These are phyloP conservation scores for Aphelinus atriplicis DNA, from an alignment of 1,140 invertebrate genomes.

Conservation along the genomic window DNA sequence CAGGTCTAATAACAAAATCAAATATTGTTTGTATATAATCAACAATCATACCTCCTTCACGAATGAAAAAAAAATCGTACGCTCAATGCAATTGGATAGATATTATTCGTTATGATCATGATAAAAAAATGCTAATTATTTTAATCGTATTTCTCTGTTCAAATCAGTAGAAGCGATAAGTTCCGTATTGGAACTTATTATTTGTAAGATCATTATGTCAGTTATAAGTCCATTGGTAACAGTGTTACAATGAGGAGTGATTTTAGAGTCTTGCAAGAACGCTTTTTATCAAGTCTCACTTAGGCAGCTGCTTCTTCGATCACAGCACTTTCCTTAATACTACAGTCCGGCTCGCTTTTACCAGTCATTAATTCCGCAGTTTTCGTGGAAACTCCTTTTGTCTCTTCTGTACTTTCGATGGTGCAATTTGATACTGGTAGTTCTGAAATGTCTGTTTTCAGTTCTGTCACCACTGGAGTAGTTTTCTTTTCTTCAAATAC, in stretches of 20 bases:
- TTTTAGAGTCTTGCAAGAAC: constrained; percentile 29
- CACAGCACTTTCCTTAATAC: constrained; percentile 49
- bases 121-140: constrained; percentile 20
- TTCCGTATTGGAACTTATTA: constrained; percentile 24
- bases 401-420: neutral
- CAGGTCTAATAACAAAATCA: constrained; percentile 31
- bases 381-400: constrained; percentile 28
- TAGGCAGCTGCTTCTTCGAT: constrained; percentile 59
- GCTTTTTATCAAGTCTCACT: constrained; percentile 19
- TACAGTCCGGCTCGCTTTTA: constrained; percentile 46
- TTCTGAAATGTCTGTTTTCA: neutral
- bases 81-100: constrained; percentile 14
- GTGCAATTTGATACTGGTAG: neutral
- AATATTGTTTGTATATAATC: constrained; percentile 21
- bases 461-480: too few species aligned
- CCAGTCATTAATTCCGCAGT: constrained; percentile 37
- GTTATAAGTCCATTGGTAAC: constrained; percentile 37
- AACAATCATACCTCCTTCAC: neutral
- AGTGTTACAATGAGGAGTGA: constrained; percentile 39
- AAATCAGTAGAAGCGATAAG: constrained; percentile 27
- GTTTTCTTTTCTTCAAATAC: constrained; percentile 3
- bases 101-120: constrained; percentile 13
- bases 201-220: constrained; percentile 34
- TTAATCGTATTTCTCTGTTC: constrained; percentile 7
- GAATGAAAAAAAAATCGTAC: constrained; percentile 23